These are phyloP conservation scores for Euspilapteryx auroguttella DNA, from an alignment of 2,888 invertebrate species.

Conservation along the genomic window DNA sequence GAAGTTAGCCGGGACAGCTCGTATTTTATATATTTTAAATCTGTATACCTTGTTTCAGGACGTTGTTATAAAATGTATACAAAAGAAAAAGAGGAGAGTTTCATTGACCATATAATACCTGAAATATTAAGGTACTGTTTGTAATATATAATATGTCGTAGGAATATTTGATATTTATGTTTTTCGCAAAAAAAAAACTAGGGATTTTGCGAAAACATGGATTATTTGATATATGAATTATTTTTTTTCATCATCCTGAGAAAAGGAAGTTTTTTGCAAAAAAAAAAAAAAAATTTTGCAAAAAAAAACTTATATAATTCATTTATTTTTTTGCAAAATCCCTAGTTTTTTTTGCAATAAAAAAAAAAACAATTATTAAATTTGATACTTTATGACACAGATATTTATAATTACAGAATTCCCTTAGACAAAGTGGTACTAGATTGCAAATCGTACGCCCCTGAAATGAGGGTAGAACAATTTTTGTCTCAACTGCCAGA, in stretches of 20 bases:
- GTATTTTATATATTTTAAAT: neutral
- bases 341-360: neutral
- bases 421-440: constrained; percentile 62
- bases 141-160: no score
- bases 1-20: no score
- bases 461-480: constrained; percentile 53
- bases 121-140: constrained; percentile 67
- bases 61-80: constrained; percentile 57
- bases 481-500: constrained; percentile 66
- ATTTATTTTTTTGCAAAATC: neutral
- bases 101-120: constrained; percentile 57
- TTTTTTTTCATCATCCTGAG: no score
- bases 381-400: neutral
- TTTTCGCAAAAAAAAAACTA: no score
- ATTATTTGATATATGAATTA: no score
- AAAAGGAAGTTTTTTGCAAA: no score
- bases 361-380: neutral
- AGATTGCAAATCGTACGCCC: constrained; percentile 64
- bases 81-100: constrained; percentile 39
- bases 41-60: constrained; percentile 31
- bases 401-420: constrained; percentile 19
- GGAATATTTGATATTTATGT: no score
- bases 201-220: no score
- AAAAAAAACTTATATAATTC: no score
- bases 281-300: no score